Evolutionary conservation across 1,140 invertebrate genomes (phyloP).

Genomic region (Drosophila eugracilis): DNA sequence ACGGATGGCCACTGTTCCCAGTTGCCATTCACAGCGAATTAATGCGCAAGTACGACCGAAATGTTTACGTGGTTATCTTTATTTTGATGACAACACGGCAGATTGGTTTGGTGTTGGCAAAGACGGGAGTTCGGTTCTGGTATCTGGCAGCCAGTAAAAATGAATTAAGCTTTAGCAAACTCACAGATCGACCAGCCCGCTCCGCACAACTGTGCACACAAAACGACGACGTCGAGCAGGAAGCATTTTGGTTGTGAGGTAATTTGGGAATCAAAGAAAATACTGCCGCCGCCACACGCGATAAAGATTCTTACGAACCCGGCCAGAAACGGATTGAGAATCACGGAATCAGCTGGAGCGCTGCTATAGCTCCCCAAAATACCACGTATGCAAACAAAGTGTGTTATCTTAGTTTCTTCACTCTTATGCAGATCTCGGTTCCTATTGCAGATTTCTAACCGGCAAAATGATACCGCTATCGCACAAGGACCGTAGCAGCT

Average conservation of each 20-base stretch:
- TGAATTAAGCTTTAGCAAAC: slow-evolving; percentile 63
- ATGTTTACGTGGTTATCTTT: slow-evolving; percentile 66
- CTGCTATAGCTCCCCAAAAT: slow-evolving; percentile 57
- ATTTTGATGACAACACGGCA: slow-evolving; percentile 78
- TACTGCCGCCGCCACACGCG: slow-evolving; percentile 37
- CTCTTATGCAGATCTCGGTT: not conserved
- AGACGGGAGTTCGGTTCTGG: slow-evolving; percentile 37
- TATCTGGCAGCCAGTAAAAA: slow-evolving; percentile 43
- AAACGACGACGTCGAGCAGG: slow-evolving; percentile 43
- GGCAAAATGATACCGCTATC: slow-evolving; percentile 88
- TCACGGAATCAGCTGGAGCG: slow-evolving; percentile 42
- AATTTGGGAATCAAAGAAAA: slow-evolving; percentile 37
- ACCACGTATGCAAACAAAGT: slow-evolving; percentile 78
- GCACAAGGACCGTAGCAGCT: slow-evolving; percentile 90
- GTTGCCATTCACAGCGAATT: slow-evolving; percentile 41
- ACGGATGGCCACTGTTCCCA: not conserved
- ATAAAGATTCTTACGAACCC: slow-evolving; percentile 44
- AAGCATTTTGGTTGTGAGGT: slow-evolving; percentile 48
- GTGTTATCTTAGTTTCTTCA: slow-evolving; percentile 10
- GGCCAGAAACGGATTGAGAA: slow-evolving; percentile 33
- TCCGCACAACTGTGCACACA: slow-evolving; percentile 63
- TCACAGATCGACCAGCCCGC: slow-evolving; percentile 26
- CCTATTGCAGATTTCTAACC: slow-evolving; percentile 12
- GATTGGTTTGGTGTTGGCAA: slow-evolving; percentile 64
- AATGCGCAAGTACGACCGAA: not conserved